Conservation (phyloP, 2,797 vertebrate species). For the Pygocentrus nattereri region DNA sequence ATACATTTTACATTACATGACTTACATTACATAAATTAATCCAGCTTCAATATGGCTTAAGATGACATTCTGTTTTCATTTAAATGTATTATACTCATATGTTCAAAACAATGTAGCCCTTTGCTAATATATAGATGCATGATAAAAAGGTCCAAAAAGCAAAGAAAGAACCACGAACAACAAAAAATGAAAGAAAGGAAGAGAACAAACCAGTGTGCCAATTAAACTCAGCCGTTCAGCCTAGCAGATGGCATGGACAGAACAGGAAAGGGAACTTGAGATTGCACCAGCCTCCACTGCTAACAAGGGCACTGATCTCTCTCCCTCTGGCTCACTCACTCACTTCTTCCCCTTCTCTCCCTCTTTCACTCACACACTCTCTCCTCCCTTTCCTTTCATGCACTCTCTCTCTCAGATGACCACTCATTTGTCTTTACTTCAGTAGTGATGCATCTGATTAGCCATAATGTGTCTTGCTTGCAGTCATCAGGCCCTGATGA, state of each 20-base stretch:
- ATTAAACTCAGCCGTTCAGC: slow-evolving; percentile 13
- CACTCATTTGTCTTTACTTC: slow-evolving; percentile 37
- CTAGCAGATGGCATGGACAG: slow-evolving; percentile 22
- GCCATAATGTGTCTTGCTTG: slow-evolving; percentile 47
- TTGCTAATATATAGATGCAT: neutral
- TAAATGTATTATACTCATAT: too few species aligned
- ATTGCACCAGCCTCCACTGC: slow-evolving; percentile 19
- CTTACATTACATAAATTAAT: too few species aligned
- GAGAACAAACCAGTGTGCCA: slow-evolving; percentile 5
- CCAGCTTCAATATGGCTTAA: too few species aligned
- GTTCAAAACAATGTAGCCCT: neutral
- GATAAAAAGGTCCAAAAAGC: neutral
- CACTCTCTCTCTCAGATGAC: neutral
- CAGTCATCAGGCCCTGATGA: slow-evolving; percentile 40
- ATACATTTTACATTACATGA: too few species aligned
- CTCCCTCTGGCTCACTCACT: neutral
- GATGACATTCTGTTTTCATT: neutral
- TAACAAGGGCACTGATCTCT: slow-evolving; percentile 25
- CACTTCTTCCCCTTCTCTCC: neutral
- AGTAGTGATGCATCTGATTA: slow-evolving; percentile 47
- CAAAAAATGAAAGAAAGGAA: neutral
- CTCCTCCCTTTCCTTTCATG: neutral
- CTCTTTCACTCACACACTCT: neutral
- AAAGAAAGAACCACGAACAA: slow-evolving; percentile 1
- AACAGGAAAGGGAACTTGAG: slow-evolving; percentile 38